phyloP scores from a whole-genome alignment of 2,113 vertebrate species.

The Chascanopsetta lugubris region DNA sequence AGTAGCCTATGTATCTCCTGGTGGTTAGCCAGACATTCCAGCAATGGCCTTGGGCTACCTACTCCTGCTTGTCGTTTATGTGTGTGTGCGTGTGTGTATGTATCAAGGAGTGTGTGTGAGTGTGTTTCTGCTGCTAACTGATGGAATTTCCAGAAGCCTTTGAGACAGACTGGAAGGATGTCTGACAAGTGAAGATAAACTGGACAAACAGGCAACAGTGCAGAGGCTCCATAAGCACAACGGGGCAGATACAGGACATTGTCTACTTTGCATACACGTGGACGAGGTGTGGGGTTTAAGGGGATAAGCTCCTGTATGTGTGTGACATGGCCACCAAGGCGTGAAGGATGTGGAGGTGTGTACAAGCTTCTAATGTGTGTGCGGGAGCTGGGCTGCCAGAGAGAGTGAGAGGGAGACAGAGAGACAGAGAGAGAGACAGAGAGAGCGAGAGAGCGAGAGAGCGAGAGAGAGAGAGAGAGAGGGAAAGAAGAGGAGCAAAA shows the following conservation, averaged over 20 bases:
- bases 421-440: conserved; percentile 2
- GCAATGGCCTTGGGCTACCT: conserved; percentile 59
- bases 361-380: conserved; percentile 2
- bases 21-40: conserved; percentile 66
- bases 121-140: conserved; percentile 30
- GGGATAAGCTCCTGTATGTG: conserved; percentile 5
- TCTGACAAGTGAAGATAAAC: conserved; percentile 67
- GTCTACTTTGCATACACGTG: conserved; percentile 36
- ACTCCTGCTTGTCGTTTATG: conserved; percentile 16
- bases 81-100: background rate
- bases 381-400: background rate
- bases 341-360: background rate
- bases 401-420: conserved; percentile 16
- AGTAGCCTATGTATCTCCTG: conserved; percentile 58
- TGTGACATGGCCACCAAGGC: conserved; percentile 16
- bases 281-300: conserved; percentile 8
- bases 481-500: no score
- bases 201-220: conserved; percentile 28
- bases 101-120: conserved; percentile 24
- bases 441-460: background rate
- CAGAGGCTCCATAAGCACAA: conserved; percentile 12
- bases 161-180: conserved; percentile 45
- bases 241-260: conserved; percentile 27
- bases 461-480: conserved; percentile 21
- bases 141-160: conserved; percentile 44